Base-by-base conservation (phyloP, 2,797 vertebrate species). In the Cirrhinus mrigala region DNA sequence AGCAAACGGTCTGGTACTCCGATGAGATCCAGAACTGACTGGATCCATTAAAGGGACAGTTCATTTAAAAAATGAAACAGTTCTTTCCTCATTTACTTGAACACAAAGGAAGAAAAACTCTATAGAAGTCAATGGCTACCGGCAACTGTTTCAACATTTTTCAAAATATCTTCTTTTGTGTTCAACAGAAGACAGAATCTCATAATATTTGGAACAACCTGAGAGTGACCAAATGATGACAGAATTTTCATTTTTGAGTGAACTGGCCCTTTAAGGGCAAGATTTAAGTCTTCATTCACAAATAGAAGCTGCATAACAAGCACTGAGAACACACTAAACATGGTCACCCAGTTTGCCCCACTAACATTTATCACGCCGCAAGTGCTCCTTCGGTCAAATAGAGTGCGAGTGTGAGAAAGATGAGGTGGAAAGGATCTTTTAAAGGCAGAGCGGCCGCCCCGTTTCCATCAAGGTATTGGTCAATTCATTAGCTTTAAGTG, bases 401-500 rank as follows among this genome's bases (percentile, higher is more conserved):
- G 79, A 69, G 16, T 29, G 75, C 18, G 77, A 81, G 69, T 24
- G 77, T 14, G 27, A 74, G 81, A 87, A 78, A 75, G 68, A 69
- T 37, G 37, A 75, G 37, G 69, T 81, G n/a, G 85, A 54, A 84
- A 79, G 20, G 40, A 70, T 62, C 37, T 48, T 70, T 52, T 40
- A 82, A 40, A 54, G 48, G 56, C 18, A 66, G 40, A 75, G 11
- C 4, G 22, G 29, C 9, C 18, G 0, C 44, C 52, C 16, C 20
- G 40, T 75, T 69, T 88, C 44, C 68, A 71, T 56, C 40, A 24
- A 79, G 88, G n/a, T 81, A 81, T 46, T 76, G 79, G 70, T 54
- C 12, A 46, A 64, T 85, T 82, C 81, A 84, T 83, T 84, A 87
- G 33, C n/a, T 81, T 64, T 75, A 79, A 88, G 89, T 81, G 68